Percentiles rank a stretch among this genome's conserved stretches.
These are phyloP conservation scores for Pseudomyrmex cubaensis DNA, from an alignment of 1,140 invertebrate species.

Conservation along the genomic window DNA sequence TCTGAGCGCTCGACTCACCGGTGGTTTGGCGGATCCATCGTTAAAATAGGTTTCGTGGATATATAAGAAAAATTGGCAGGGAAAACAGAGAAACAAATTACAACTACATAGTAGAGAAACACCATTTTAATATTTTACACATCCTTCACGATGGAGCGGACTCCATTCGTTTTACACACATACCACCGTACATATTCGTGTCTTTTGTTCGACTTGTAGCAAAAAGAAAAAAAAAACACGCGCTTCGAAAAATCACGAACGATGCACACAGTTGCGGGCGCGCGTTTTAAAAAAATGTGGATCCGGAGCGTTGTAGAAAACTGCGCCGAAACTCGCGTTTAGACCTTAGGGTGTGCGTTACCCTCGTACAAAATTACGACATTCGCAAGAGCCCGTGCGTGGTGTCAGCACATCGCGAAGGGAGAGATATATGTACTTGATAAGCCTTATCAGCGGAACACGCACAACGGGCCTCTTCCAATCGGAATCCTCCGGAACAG, in stretches of 20 bases:
- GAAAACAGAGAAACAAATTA: too few relatives aligned
- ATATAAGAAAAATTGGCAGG: not conserved
- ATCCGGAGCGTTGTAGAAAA: conserved; percentile 35
- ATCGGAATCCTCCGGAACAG: not conserved
- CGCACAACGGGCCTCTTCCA: conserved; percentile 22
- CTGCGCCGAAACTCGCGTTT: conserved; percentile 5
- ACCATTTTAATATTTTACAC: conserved; percentile 48
- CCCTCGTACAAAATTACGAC: conserved; percentile 30
- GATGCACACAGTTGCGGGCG: not conserved
- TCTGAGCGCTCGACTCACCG: not conserved
- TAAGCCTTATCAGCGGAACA: conserved; percentile 11
- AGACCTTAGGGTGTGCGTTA: not conserved
- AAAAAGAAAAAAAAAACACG: conserved; percentile 9
- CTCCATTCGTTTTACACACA: conserved; percentile 8
- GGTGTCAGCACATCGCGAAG: not conserved
- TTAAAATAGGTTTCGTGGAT: not conserved
- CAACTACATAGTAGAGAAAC: conserved; percentile 23
- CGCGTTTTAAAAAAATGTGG: conserved; percentile 8
- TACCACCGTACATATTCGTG: conserved; percentile 12
- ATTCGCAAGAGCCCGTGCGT: not conserved
- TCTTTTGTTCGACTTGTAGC: not conserved
- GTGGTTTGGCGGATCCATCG: not conserved
- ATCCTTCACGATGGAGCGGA: not conserved
- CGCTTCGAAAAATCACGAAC: too few relatives aligned
- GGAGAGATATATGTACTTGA: not conserved